Conservation (phyloP, 1,140 invertebrate species). For the Zaprionus lachaisei region DNA sequence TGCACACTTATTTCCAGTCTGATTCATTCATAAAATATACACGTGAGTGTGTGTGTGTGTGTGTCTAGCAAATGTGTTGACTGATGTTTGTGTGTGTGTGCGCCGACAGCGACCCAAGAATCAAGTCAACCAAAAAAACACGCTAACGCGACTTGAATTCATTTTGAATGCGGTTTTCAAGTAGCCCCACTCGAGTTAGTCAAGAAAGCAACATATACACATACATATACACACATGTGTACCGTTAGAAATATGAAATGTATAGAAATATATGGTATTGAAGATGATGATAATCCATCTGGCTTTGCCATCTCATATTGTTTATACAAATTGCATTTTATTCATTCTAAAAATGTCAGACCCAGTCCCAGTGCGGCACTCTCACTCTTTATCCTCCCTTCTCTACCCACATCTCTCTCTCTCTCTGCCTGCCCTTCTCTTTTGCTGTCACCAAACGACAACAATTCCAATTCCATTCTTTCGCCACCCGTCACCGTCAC, state of each 20-base stretch:
- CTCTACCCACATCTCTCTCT: not conserved
- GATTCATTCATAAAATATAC: slow-evolving; percentile 77
- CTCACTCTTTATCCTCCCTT: not conserved
- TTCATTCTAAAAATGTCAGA: slow-evolving; percentile 33
- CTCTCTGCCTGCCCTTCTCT: not conserved
- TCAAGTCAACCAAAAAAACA: slow-evolving; percentile 33
- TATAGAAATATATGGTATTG: slow-evolving; percentile 23
- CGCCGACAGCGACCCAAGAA: slow-evolving; percentile 37
- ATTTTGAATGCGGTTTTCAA: slow-evolving; percentile 45
- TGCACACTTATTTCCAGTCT: slow-evolving; percentile 74
- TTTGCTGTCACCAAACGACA: not conserved
- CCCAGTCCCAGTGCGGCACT: not conserved
- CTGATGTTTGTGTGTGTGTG: not conserved
- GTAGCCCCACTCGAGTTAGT: slow-evolving; percentile 43
- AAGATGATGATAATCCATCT: not conserved
- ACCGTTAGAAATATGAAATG: slow-evolving; percentile 15
- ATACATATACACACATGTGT: slow-evolving; percentile 9
- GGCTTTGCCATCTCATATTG: slow-evolving; percentile 21
- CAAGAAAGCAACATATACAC: slow-evolving; percentile 19
- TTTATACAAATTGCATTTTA: slow-evolving; percentile 47
- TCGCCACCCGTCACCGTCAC: slow-evolving; percentile 41
- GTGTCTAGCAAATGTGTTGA: not conserved
- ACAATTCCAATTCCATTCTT: slow-evolving; percentile 26
- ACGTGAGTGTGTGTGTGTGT: slow-evolving; percentile 5
- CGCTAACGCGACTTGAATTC: slow-evolving; percentile 40